A percentile compares a stretch with the other conserved stretches of the same genome.
phyloP scores from a whole-genome alignment of 2,797 vertebrate genomes.

The Gambelia wislizenii region DNA sequence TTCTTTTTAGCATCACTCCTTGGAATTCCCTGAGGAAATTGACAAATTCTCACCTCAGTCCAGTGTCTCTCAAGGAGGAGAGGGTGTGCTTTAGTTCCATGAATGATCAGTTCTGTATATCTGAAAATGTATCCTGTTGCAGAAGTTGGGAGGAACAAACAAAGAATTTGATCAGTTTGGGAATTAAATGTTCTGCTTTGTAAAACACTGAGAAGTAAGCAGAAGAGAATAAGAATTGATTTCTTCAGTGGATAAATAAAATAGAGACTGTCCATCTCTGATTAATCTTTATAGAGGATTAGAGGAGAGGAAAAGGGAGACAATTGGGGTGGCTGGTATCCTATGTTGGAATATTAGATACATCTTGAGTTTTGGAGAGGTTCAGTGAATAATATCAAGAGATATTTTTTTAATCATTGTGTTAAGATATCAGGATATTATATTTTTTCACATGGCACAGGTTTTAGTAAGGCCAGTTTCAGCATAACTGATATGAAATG shows the following conservation, averaged over 20 bases:
- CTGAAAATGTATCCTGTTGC: background rate
- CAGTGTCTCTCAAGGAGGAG: background rate
- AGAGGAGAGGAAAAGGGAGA: background rate
- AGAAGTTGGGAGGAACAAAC: background rate
- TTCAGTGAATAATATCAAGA: background rate
- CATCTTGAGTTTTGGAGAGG: background rate
- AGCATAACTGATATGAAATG: background rate
- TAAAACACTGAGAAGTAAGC: background rate
- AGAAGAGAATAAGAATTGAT: background rate
- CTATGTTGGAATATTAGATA: background rate
- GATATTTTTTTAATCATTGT: constrained; percentile 7
- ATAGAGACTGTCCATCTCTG: background rate
- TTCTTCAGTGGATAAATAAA: background rate
- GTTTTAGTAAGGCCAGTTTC: background rate
- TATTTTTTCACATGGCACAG: background rate
- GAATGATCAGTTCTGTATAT: background rate
- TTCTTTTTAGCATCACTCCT: background rate
- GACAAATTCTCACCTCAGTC: background rate
- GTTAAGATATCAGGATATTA: background rate
- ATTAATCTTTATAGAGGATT: background rate
- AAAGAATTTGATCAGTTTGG: background rate
- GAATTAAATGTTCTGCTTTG: constrained; percentile 9
- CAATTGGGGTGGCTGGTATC: background rate
- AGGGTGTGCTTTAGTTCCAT: background rate
- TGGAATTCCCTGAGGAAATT: background rate